A percentile compares a stretch with the other conserved stretches of the same genome.
Evolutionary conservation across 2,113 vertebrate genomes (phyloP).

Genomic region (Climacteris rufus): DNA sequence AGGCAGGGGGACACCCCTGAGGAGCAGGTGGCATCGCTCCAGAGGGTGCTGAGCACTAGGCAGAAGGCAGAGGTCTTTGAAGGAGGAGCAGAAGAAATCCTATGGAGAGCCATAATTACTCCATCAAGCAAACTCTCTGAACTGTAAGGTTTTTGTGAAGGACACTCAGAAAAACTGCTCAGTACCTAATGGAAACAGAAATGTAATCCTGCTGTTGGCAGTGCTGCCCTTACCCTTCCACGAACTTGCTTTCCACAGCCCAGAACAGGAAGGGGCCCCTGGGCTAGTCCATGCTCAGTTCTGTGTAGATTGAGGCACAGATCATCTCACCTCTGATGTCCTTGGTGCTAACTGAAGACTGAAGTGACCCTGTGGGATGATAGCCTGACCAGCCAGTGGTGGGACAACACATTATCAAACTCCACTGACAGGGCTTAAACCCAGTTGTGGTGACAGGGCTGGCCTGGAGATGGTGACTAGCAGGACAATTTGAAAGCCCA

Average conservation of each 20-base stretch:
- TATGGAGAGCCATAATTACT: neutral
- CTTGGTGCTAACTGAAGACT: neutral
- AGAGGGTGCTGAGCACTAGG: accelerated
- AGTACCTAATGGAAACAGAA: neutral
- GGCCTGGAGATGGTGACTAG: neutral
- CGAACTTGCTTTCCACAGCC: neutral
- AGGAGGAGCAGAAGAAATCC: neutral
- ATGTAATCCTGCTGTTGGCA: neutral
- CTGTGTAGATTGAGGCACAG: neutral
- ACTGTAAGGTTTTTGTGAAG: neutral
- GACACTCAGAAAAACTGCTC: neutral
- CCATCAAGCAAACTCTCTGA: neutral
- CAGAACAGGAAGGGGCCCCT: neutral
- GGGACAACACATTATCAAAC: neutral
- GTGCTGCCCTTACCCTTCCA: neutral
- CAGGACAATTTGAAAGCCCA: neutral
- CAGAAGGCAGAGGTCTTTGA: neutral
- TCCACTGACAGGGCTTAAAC: neutral
- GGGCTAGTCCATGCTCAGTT: neutral
- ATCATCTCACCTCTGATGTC: neutral
- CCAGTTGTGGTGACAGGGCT: neutral
- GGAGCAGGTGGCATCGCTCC: accelerated
- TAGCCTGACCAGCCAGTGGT: neutral
- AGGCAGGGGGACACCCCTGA: neutral
- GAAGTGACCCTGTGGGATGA: neutral